Percentiles rank a stretch among this genome's conserved stretches.
Conservation (phyloP, 1,140 invertebrate species). For the Drosophila arizonae region DNA sequence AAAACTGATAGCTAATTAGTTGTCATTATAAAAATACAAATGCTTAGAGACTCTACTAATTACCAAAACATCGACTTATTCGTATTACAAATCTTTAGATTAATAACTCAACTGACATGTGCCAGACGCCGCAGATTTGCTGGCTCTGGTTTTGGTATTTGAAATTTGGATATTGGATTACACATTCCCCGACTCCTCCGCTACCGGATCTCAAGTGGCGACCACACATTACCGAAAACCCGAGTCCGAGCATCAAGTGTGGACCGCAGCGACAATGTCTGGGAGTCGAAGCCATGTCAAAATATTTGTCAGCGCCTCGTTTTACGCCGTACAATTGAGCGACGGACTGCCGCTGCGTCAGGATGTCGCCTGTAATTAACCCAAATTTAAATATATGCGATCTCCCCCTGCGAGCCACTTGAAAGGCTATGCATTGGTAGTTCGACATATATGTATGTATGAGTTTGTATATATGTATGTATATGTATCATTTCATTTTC, state of each 20-base stretch:
- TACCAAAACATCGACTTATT: neutral
- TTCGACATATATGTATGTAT: too few species aligned
- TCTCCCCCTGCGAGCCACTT: constrained; percentile 47
- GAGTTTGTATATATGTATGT: neutral
- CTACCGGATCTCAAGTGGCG: constrained; percentile 69
- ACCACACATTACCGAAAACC: constrained; percentile 63
- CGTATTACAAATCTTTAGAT: constrained; percentile 1
- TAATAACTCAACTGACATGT: constrained; percentile 14
- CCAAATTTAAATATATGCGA: constrained; percentile 39
- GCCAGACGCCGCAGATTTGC: constrained; percentile 20
- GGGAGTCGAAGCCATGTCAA: constrained; percentile 63
- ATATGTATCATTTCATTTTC: neutral
- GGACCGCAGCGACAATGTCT: constrained; percentile 63
- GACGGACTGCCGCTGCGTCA: constrained; percentile 51
- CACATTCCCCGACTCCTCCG: constrained; percentile 19
- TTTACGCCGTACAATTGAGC: constrained; percentile 68
- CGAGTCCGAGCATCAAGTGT: constrained; percentile 52
- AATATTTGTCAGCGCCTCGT: constrained; percentile 76
- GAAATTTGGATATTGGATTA: constrained; percentile 39
- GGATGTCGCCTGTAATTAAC: constrained; percentile 71
- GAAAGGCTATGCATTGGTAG: constrained; percentile 25
- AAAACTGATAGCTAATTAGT: too few species aligned
- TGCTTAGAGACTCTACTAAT: neutral
- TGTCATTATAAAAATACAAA: too few species aligned
- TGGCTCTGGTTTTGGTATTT: constrained; percentile 14